Base-by-base conservation (phyloP, 2,113 vertebrate genomes). In the Eurystomus gularis region DNA sequence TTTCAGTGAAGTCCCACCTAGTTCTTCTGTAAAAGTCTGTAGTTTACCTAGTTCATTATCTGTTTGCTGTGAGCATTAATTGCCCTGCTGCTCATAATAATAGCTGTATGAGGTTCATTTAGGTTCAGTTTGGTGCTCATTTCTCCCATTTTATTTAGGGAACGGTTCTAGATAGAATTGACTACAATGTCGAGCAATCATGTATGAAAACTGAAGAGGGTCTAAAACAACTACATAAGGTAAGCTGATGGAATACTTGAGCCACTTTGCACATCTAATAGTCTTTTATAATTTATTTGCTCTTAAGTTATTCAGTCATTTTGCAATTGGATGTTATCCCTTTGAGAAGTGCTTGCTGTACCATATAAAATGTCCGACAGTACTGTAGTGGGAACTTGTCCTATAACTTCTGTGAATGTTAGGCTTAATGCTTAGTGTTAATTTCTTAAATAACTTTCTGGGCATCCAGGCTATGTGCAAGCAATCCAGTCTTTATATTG, bases 171-270 rank as follows among this genome's bases (percentile, higher is more conserved):
- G 99, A 99, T 95, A 98, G 99, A 97, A 99, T 99, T 85, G 99
- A 99, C 98, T 99, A 99, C 95, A 99, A 99, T n/a, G 99, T 99
- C 77, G 99, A 99, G 58, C 99, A 99, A 94, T 98, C 99, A 37
- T 99, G 99, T 97, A 96, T 99, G 76, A 99, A 99, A 98, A 99
- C 99, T 24, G 99, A 99, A n/a, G 99, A 99, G 3, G 99, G 99
- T 73, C 91, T 99, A 82, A 99, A 99, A 96, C 99, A 99, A 73
- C 97, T 99, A 92, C 99, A 99, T 94, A 99, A 99, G 99, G 99
- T 99, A 98, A 98, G 96, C 48, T 82, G 42, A 40, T 10, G 14
- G 55, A 60, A 46, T 46, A 33, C 8, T 70, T 51, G 6, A 62
- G 1, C 13, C 40, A 55, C 25, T 84, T 84, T 73, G 8, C 10